Evolutionary conservation across 2,888 invertebrate genomes (phyloP).

Genomic region (Sphinx pinastri): DNA sequence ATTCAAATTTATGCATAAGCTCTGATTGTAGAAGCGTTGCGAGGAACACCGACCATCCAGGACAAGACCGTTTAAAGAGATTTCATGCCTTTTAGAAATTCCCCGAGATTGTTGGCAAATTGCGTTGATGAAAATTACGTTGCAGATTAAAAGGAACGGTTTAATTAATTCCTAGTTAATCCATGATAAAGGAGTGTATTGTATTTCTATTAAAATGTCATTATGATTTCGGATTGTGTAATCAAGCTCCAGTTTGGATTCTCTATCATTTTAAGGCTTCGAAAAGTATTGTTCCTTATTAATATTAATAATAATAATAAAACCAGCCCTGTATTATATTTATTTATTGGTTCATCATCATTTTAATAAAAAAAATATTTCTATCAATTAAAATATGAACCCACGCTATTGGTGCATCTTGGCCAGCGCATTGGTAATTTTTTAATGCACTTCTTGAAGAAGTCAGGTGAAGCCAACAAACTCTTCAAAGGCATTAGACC

Average conservation of each 20-base stretch:
- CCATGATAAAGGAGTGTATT: constrained; percentile 41
- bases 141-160: constrained; percentile 62
- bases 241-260: neutral
- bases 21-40: constrained; percentile 76
- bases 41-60: constrained; percentile 56
- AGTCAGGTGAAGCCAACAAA: no score
- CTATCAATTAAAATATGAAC: no score
- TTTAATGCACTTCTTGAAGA: no score
- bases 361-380: no score
- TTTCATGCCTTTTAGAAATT: constrained; percentile 57
- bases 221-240: neutral
- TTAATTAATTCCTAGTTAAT: constrained; percentile 59
- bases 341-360: no score
- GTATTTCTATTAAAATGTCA: neutral
- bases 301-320: no score
- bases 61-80: constrained; percentile 64
- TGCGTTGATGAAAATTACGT: constrained; percentile 70
- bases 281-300: neutral
- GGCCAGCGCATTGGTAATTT: no score
- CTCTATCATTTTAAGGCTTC: neutral
- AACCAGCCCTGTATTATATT: no score
- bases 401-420: no score
- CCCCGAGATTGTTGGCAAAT: constrained; percentile 66
- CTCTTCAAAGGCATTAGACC: no score
- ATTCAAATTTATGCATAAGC: constrained; percentile 84